Evolutionary conservation across 37 sponge, comb jelly and placozoan species (phyloP).

Genomic region (Spongilla lacustris): DNA sequence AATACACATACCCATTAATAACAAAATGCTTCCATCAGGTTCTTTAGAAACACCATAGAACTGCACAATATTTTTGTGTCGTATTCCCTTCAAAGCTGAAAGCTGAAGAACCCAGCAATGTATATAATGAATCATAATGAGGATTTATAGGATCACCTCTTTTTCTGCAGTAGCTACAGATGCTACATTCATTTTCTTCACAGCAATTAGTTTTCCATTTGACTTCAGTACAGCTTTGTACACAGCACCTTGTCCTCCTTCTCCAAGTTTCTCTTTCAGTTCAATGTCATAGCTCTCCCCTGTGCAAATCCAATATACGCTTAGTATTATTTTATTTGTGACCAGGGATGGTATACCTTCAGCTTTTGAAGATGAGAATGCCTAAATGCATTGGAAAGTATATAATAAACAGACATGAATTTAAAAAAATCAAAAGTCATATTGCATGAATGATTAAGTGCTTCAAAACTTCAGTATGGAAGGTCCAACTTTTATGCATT

Average conservation of each 20-base stretch:
- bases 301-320: too few species aligned
- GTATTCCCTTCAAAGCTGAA: not conserved
- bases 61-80: not conserved
- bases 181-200: not conserved
- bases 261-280: not conserved
- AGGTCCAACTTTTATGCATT: too few species aligned
- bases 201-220: not conserved
- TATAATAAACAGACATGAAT: too few species aligned
- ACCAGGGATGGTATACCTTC: too few species aligned
- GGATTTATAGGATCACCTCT: too few species aligned
- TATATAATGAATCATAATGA: too few species aligned
- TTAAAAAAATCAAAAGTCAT: too few species aligned
- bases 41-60: not conserved
- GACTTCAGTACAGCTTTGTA: not conserved
- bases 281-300: not conserved
- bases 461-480: too few species aligned
- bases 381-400: too few species aligned
- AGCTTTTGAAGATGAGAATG: too few species aligned
- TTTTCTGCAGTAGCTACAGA: not conserved
- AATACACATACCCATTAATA: not conserved
- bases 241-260: not conserved
- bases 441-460: too few species aligned
- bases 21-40: not conserved
- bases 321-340: too few species aligned
- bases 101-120: not conserved